Evolutionary conservation across 1,140 invertebrate genomes (phyloP), one percentile per base, ranked within the genome.

Genomic region (Nasonia giraulti): DNA sequence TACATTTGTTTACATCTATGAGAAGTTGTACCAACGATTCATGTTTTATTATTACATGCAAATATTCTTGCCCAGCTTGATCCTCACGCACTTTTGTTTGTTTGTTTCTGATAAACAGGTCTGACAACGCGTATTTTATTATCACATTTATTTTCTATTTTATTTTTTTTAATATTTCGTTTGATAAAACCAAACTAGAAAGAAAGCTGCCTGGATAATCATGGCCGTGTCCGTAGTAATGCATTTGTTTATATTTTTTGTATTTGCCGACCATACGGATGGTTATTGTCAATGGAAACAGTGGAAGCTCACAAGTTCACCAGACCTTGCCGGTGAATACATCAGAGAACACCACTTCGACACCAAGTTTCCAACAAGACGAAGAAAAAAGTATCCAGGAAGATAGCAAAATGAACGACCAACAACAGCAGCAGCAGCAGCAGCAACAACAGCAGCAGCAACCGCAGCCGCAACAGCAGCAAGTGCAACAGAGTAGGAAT

Each of bases 211-310:
- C 79, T 85, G 85, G 85, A 88, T 89, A 87, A 88, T 85, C 87
- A 91, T 91, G 89, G 87, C 86, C 79, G 80, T 86, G 82, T 83
- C 87, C 87, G 79, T 84, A 92, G 92, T 93, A 93, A 93, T 92
- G 89, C 88, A 89, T 93, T 93, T 93, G 92, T 93, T 93, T 93
- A 92, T 93, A 92, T 93, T 93, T 93, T 93, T 93, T 93, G 92
- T 93, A 93, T 93, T 93, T 93, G 92, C 92, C 89, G 92, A 92
- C 90, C 88, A 88, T 88, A 86, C 86, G 89, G 85, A 89, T 87
- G 88, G 88, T 91, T 90, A 89, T 88, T 85, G 87, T 88, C 89
- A 88, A 87, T 88, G 86, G 82, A 87, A 91, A 89, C 91, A 91
- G 91, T 91, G 90, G 90, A 89, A 89, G 86, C 88, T 87, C 84